phyloP scores from a whole-genome alignment of 2,888 invertebrate genomes.

The Drosophila borborema region DNA sequence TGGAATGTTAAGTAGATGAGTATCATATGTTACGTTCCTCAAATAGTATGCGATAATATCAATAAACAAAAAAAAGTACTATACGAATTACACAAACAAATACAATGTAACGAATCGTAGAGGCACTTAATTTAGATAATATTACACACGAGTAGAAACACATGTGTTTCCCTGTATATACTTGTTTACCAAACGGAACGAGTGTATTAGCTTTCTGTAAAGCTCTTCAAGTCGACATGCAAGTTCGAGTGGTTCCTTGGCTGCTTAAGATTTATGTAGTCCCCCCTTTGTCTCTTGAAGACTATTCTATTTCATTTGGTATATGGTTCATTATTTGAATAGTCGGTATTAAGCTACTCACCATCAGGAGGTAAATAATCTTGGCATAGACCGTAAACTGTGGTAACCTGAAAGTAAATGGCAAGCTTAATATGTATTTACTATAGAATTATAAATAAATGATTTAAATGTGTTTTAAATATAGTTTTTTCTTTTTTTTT shows the following conservation, averaged over 20 bases:
- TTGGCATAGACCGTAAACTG: constrained; percentile 96
- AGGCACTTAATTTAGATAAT: constrained; percentile 31
- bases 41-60: constrained; percentile 41
- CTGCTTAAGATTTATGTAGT: no score
- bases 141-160: constrained; percentile 2
- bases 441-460: not conserved
- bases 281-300: no score
- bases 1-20: constrained; percentile 37
- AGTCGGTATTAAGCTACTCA: constrained; percentile 86
- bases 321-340: not conserved
- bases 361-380: constrained; percentile 96
- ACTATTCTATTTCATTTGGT: not conserved
- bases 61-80: constrained; percentile 29
- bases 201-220: not conserved
- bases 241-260: no score
- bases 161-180: constrained; percentile 1
- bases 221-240: not conserved
- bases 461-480: not conserved
- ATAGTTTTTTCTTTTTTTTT: not conserved
- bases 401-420: constrained; percentile 91
- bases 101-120: constrained; percentile 29
- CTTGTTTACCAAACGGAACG: not conserved
- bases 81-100: constrained; percentile 16
- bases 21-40: constrained; percentile 24
- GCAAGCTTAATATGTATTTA: constrained; percentile 25